Evolutionary conservation across 64 coral and sea anemone species (phyloP), one percentile per base, ranked within the genome.

Genomic region (Dendrophyllia cribrosa): DNA sequence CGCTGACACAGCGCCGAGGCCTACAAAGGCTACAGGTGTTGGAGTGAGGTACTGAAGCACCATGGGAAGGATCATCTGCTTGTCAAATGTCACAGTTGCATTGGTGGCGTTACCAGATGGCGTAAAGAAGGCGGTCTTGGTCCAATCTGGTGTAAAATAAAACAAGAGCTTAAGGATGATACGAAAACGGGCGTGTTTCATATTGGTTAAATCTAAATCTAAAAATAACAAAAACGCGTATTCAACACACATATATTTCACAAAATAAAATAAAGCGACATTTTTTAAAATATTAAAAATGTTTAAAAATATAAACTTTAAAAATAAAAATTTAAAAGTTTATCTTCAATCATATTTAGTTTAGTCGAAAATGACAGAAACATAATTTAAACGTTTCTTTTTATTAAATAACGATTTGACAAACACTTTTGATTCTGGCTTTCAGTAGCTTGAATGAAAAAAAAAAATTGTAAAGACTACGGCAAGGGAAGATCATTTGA

Each of bases 21-120:
- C 96, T 58, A 98, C 77, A 72, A 94, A 80, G 20, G 92, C 68
- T 14, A 98, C 82, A 64, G 72, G 68, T 62, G 79, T 72, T 43
- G 96, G 96, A 24, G 92, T 94, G 17, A 94, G 88, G 61, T 98
- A 92, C 9, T 85, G 88, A 7, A 98, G 70, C n/a, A 98, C 96
- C 88, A 98, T 82, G 66, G 96, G 96, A 19, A 98, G 74, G 52
- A 95, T 75, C 4, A 95, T 66, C n/a, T 59, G 49, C 7, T 72
- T 66, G 7, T 95, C 87, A 20, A 88, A 80, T 65, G 59, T 89
- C 76, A 80, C 9, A 4, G 93, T 94, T 17, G 74, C 47, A 44
- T 94, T 94, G n/a, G 79, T 94, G 46, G 51, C 56, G 15, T 64
- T 82, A 24, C 75, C 74, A 25, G 82, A 79, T 51, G 83, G 73